Evolutionary conservation across 2,797 vertebrate genomes (phyloP), one percentile per base, ranked within the genome.

Genomic region (Fistularia tabacaria): DNA sequence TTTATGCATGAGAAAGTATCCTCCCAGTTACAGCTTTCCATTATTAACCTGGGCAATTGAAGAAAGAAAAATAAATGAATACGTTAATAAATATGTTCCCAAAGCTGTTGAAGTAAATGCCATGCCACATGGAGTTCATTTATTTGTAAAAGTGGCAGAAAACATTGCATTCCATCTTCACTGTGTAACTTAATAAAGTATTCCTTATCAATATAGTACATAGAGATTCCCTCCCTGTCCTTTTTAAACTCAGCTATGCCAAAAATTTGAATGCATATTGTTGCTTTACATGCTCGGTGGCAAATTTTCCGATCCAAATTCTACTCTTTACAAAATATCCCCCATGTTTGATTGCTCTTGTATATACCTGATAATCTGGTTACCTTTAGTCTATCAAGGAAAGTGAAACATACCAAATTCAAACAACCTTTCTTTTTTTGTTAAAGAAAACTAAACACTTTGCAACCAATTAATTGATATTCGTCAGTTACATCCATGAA

Each of bases 11-110:
- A 75, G 61, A 39, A 57, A 54, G 74, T 69, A 43, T 74, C 81
- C 70, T 84, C 85, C 81, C 77, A 73, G 67, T 78, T 74, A 73
- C 65, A 69, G 70, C 59, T 80, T 88, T 86, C 81, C 85, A 82
- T 85, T 80, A 82, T 84, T 86, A 84, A 81, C 64, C 65, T 53
- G 64, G 37, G 59, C 59, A 66, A 62, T 49, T 62, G 56, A 54
- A 69, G 61, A 69, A 66, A 55, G 6, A 45, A 45, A 49, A 63
- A 38, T 15, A 57, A 69, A 43, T 12, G n/a, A 45, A 45, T 25
- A 43, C 36, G 52, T 57, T 58, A 40, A 1, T 38, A 49, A 59
- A 53, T 14, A 51, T 25, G 59, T 84, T 83, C 82, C 62, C 71
- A 74, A 13, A 39, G 45, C 54, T 46, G 48, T 15, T 49, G 57